Base-by-base conservation (phyloP, 2,113 vertebrate genomes). In the Maccullochella peelii region DNA sequence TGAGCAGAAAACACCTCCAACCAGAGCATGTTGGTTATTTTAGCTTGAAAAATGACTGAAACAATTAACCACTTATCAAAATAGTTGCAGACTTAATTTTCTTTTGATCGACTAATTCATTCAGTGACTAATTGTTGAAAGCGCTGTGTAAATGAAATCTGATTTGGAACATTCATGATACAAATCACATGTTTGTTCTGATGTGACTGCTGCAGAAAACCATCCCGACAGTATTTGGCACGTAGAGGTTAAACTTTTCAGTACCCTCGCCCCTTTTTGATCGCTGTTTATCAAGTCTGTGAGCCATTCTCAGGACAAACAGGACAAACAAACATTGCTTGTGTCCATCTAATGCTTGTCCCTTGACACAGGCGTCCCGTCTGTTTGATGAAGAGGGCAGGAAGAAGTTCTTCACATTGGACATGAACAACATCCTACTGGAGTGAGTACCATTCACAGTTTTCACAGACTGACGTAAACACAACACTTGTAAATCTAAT, bases 341-440 rank as follows among this genome's bases (percentile, higher is more conserved):
- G 10, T 2, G 2, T 23, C 3, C 52, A 20, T 61, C 9, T 72
- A 12, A 42, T 47, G 5, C 12, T 33, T 20, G 49, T 80, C 38
- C 49, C 47, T 59, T 58, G 3, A 58, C 25, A 1, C 93, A 99
- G 98, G 98, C 98, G 11, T 98, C 97, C 82, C 98, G 98, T 86
- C 96, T 97, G 93, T 99, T 98, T 93, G 98, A 99, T 88, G 95
- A 97, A 94, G 98, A 99, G 95, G 98, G 98, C 88, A 97, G 98
- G 85, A 99, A 99, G 95, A 99, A 99, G 88, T 99, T 99, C 95
- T 99, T 99, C 94, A 99, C 98, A 0, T 95, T 98, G 94, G 98
- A 99, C 92, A 99, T 99, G 97, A 99, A 99, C 96, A 99, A 99
- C 96, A 99, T 99, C 95, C 96, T 99, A 44, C 96, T 99, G 73